Evolutionary conservation across 2,797 vertebrate genomes (phyloP).

Genomic region (Notoglanidium macrostoma): DNA sequence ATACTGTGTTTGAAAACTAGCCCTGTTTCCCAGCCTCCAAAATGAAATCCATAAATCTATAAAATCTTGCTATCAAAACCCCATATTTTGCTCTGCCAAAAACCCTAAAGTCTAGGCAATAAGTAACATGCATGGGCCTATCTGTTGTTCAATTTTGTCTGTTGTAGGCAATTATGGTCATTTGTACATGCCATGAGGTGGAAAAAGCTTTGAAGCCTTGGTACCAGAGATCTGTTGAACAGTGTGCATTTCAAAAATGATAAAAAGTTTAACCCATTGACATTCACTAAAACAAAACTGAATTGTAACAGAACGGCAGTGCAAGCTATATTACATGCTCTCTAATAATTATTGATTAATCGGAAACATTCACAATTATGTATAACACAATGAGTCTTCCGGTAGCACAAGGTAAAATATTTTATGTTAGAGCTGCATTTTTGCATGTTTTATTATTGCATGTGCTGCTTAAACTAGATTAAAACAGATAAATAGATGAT

Average conservation of each 20-base stretch:
- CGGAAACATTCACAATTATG: not conserved
- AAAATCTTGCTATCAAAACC: not conserved
- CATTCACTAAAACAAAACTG: not conserved
- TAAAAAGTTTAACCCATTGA: not conserved
- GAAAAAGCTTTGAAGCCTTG: not conserved
- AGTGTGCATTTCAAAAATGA: not conserved
- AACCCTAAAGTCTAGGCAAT: not conserved
- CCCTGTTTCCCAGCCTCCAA: not conserved
- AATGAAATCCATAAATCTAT: constrained; percentile 4
- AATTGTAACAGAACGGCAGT: not conserved
- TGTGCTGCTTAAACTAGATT: not conserved
- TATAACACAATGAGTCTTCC: not conserved
- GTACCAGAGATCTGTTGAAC: not conserved
- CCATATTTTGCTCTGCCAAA: not conserved
- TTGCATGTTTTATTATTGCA: not conserved
- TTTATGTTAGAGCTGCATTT: not conserved
- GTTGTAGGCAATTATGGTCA: not conserved
- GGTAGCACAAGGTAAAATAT: not conserved
- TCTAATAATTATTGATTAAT: not conserved
- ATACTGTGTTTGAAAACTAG: not conserved
- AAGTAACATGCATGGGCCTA: not conserved
- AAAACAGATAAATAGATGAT: not conserved
- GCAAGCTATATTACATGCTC: not conserved
- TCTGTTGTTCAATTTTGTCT: not conserved
- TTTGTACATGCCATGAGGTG: not conserved